Base-by-base conservation (phyloP, 2,797 vertebrate species). In the Melanotaenia maccullochi region DNA sequence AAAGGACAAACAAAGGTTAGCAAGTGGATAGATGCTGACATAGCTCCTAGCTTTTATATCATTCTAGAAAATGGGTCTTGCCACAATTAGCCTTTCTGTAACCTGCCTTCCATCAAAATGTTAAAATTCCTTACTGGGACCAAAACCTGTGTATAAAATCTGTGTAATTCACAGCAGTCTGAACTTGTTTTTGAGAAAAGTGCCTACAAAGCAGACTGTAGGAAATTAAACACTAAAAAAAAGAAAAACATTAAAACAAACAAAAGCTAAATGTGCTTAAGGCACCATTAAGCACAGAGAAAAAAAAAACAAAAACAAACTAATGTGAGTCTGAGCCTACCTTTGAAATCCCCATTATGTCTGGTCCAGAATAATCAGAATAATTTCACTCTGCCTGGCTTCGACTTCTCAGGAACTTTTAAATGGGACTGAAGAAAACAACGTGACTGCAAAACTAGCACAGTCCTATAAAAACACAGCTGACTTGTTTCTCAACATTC, bases 401-500 rank as follows among this genome's bases (percentile, higher is more conserved):
- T 24, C 28, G 60, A 28, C 44, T 69, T 73, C 81, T 65, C 65
- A 30, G 54, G 30, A 66, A 75, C 67, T 85, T 35, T 55, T 32
- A 73, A 68, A 75, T 55, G 32, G 25, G 42, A 86, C 52, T 74
- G 60, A 80, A 82, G 73, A 78, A 65, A 68, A 66, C 18, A 9
- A 65, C 40, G 58, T 49, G 25, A 57, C 79, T 71, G 76, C 68
- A 56, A 78, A 65, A 52, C 65, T 69, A 71, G 69, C 61, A 42
- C 75, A 63, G 74, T 69, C 59, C 54, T 72, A 55, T 36, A 68
- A 49, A 64, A 55, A 44, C 77, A 77, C 51, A 24, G 76, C 87
- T 71, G 71, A 89, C 92, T 90, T 89, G 92, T 94, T 93, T 75
- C 68, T 86, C 92, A 86, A 75, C 83, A 91, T 93, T 90, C 85